Evolutionary conservation across 2,113 vertebrate species (phyloP).

Genomic region (Grammomys surdaster): DNA sequence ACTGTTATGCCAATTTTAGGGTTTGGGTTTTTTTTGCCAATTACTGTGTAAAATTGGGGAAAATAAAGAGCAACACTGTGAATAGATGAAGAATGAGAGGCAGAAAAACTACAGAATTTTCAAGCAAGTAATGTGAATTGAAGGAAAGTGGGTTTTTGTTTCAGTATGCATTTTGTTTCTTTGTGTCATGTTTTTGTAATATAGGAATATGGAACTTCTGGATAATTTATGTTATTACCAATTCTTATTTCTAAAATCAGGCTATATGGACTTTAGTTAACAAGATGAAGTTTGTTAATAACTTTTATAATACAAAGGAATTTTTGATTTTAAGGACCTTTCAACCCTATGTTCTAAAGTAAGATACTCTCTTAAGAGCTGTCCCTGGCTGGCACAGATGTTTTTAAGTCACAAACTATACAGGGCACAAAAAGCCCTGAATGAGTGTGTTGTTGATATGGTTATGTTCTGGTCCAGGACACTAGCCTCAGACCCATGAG

Average conservation of each 20-base stretch:
- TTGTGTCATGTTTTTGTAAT: slow-evolving; percentile 22
- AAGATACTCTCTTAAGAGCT: neutral
- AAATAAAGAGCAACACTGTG: neutral
- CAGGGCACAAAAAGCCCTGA: neutral
- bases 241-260: neutral
- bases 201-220: neutral
- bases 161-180: neutral
- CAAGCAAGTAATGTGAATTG: neutral
- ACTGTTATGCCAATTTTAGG: neutral
- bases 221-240: neutral
- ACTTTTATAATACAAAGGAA: neutral
- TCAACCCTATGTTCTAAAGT: neutral
- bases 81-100: neutral
- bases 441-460: neutral
- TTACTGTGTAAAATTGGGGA: neutral
- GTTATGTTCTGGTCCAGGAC: neutral
- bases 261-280: neutral
- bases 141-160: neutral
- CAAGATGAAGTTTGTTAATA: neutral
- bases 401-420: slow-evolving; percentile 11
- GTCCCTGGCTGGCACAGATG: neutral
- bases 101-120: neutral
- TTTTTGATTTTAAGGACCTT: slow-evolving; percentile 37
- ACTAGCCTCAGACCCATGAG: neutral
- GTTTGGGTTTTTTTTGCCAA: neutral